Conservation (phyloP, 2,888 invertebrate genomes). For the Willowsia nigromaculata region DNA sequence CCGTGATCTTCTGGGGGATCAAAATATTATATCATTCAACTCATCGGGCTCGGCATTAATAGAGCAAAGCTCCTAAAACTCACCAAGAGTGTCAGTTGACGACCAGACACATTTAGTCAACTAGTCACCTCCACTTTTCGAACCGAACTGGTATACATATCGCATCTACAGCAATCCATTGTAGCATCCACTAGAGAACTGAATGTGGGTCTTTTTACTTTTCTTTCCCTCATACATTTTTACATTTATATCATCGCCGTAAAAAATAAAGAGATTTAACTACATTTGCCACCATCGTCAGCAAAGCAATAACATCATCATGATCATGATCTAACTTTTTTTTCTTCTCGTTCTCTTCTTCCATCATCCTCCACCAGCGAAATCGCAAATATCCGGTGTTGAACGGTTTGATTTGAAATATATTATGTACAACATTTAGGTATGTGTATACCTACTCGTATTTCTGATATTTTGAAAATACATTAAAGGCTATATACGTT, state of each 20-base stretch:
- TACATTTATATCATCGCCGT: constrained; percentile 2
- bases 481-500: background rate
- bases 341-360: too few species aligned
- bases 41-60: constrained; percentile 18
- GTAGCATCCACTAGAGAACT: background rate
- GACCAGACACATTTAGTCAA: background rate
- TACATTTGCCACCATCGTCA: background rate
- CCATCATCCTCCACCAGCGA: background rate
- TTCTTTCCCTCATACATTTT: constrained; percentile 14
- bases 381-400: constrained; percentile 29
- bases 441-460: background rate
- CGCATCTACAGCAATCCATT: background rate
- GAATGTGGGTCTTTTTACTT: constrained; percentile 29
- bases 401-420: constrained; percentile 24
- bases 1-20: background rate
- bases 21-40: constrained; percentile 32
- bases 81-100: background rate
- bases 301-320: background rate
- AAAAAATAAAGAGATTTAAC: background rate
- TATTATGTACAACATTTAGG: background rate
- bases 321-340: background rate
- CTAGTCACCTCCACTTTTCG: background rate
- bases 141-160: constrained; percentile 23
- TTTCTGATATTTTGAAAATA: background rate
- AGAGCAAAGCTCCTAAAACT: constrained; percentile 43